Base-by-base conservation (phyloP, 2,888 invertebrate genomes). In the Apoda limacodes region DNA sequence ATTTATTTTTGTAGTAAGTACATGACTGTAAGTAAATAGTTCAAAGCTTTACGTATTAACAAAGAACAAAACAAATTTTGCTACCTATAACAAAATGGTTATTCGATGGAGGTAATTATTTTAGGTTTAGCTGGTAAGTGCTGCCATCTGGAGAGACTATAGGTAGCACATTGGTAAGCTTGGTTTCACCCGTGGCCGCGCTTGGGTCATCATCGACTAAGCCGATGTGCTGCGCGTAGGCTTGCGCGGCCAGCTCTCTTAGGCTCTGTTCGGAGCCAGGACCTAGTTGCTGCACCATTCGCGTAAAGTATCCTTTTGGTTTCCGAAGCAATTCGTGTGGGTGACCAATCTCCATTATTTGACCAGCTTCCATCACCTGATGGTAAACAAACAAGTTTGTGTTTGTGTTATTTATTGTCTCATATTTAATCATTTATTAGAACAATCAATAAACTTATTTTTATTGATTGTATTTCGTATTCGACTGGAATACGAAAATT, bases 321-420 rank as follows among this genome's bases (percentile, higher is more conserved):
- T 82, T 76, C 43, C 83, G 78, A 17, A 88, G 60, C 15, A 89
- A 55, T 25, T 82, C 66, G 52, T 87, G 82, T 0, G 93, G 93
- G 43, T 87, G 85, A 31, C 89, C 90, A 47, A 87, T 89, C 68
- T 93, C 92, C 25, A 82, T 68, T 40, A 87, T 78, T 38, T 66
- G 61, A 1, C 88, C 88, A 1, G 84, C 83, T 49, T 87, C 85
- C 67, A 88, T 80, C 2, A 80, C 78, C 78, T 80, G 39, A n/a
- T n/a, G n/a, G n/a, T n/a, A n/a, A n/a, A n/a, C n/a, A n/a, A n/a
- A n/a, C n/a, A n/a, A n/a, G n/a, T n/a, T n/a, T n/a, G n/a, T n/a
- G n/a, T n/a, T n/a, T n/a, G n/a, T n/a, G n/a, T n/a, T n/a, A n/a
- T n/a, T n/a, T n/a, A n/a, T n/a, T n/a, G n/a, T n/a, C n/a, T n/a